A percentile compares a stretch with the other conserved stretches of the same genome.
These are phyloP conservation scores for Enteromius fasciolatus DNA, from an alignment of 2,797 vertebrate genomes.

Conservation along the genomic window DNA sequence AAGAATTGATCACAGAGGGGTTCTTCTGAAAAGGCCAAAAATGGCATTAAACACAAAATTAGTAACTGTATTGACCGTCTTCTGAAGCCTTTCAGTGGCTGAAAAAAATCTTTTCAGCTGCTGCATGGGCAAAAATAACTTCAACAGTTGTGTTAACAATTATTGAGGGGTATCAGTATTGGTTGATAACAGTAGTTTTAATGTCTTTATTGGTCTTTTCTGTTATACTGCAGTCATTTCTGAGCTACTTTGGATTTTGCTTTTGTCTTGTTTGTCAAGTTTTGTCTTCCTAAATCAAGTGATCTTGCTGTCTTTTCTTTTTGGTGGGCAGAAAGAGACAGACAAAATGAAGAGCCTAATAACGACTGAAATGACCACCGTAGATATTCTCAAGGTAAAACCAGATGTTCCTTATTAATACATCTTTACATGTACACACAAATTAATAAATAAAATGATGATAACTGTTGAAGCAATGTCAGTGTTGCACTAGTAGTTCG, in stretches of 20 bases:
- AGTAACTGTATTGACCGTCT: neutral
- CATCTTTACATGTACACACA: neutral
- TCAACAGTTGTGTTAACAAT: too few species aligned
- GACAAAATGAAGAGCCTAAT: constrained; percentile 67
- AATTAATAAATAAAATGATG: constrained; percentile 18
- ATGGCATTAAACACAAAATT: neutral
- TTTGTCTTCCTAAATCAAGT: neutral
- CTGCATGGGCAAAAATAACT: too few species aligned
- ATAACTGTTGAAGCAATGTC: neutral
- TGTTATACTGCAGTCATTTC: neutral
- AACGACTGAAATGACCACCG: constrained; percentile 56
- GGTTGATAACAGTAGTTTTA: too few species aligned
- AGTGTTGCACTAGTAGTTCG: constrained; percentile 8
- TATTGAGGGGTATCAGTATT: too few species aligned
- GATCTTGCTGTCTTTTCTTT: constrained; percentile 3
- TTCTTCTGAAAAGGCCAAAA: too few species aligned
- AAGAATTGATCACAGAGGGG: too few species aligned
- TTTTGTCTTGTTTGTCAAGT: neutral
- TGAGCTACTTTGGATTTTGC: neutral
- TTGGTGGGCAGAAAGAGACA: constrained; percentile 63
- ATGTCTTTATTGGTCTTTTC: too few species aligned
- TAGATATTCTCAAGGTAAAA: constrained; percentile 70
- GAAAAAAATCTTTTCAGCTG: too few species aligned
- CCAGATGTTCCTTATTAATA: neutral
- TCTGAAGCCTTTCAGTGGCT: neutral